These are phyloP conservation scores for Chorisops tibialis DNA, from an alignment of 2,888 invertebrate genomes.

Conservation along the genomic window DNA sequence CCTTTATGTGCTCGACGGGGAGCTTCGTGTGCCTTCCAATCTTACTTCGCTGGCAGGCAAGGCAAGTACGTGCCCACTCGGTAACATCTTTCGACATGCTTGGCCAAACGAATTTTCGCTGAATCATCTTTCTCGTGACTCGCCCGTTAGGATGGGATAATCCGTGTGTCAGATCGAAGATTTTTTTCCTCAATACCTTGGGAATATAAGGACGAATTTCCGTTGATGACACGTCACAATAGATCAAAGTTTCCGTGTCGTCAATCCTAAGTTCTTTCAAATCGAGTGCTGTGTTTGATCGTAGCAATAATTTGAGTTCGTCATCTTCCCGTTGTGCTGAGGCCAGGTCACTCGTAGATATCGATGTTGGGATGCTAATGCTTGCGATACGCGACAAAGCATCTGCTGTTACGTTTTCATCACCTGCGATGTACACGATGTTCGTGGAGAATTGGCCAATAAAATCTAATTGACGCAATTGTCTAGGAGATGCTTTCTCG, in stretches of 20 bases:
- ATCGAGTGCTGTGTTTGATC: not conserved
- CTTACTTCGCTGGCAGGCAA: conserved; percentile 3
- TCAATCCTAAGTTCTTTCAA: conserved; percentile 9
- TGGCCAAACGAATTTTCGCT: conserved; percentile 18
- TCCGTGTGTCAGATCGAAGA: conserved; percentile 30
- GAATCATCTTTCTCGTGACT: conserved; percentile 24
- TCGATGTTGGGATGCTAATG: not conserved
- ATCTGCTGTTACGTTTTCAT: conserved; percentile 3
- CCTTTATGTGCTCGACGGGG: not conserved
- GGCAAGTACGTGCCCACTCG: not conserved
- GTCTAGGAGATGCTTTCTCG: conserved; percentile 42
- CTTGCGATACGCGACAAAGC: too few species aligned
- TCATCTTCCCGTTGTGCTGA: conserved; percentile 27
- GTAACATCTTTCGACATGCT: conserved; percentile 20
- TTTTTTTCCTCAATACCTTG: conserved; percentile 24
- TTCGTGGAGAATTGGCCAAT: conserved; percentile 14
- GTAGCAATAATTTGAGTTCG: conserved; percentile 18
- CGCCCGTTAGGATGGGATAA: conserved; percentile 28
- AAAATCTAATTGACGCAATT: conserved; percentile 41
- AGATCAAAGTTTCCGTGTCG: conserved; percentile 17
- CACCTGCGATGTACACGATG: not conserved
- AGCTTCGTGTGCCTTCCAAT: not conserved
- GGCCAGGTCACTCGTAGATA: conserved; percentile 29
- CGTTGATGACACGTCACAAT: conserved; percentile 27
- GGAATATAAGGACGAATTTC: conserved; percentile 31